Evolutionary conservation across 2,113 vertebrate genomes (phyloP).

Genomic region (Psammodynastes pulverulentus): DNA sequence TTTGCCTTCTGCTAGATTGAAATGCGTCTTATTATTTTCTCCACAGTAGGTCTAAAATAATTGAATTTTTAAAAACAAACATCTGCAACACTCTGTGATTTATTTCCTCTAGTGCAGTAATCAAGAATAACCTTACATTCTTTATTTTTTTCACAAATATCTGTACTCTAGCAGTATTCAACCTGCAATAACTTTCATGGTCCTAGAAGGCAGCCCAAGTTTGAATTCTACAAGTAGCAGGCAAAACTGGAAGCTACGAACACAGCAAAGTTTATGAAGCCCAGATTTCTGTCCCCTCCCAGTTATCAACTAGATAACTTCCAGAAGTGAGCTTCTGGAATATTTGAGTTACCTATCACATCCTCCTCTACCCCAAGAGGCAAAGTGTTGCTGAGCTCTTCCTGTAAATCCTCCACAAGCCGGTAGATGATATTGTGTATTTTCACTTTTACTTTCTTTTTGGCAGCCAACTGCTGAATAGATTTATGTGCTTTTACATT

Average conservation of each 20-base stretch:
- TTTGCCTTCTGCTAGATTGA: neutral
- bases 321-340: neutral
- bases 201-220: neutral
- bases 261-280: neutral
- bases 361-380: slow-evolving; percentile 64
- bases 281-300: neutral
- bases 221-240: neutral
- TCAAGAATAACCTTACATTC: neutral
- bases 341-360: slow-evolving; percentile 69
- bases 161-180: neutral
- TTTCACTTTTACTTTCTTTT: slow-evolving; percentile 77
- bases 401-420: slow-evolving; percentile 85
- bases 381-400: slow-evolving; percentile 78
- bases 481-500: slow-evolving; percentile 76
- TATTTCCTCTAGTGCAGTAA: neutral
- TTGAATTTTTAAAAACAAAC: neutral
- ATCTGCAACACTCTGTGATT: neutral
- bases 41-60: neutral
- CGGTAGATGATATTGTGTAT: slow-evolving; percentile 87
- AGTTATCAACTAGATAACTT: neutral
- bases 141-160: neutral
- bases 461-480: slow-evolving; percentile 78
- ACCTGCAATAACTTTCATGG: neutral
- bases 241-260: neutral
- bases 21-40: neutral